Percentiles rank a stretch among this genome's conserved stretches.
Conservation (phyloP, 2,888 invertebrate genomes). For the Diarsia rubi region DNA sequence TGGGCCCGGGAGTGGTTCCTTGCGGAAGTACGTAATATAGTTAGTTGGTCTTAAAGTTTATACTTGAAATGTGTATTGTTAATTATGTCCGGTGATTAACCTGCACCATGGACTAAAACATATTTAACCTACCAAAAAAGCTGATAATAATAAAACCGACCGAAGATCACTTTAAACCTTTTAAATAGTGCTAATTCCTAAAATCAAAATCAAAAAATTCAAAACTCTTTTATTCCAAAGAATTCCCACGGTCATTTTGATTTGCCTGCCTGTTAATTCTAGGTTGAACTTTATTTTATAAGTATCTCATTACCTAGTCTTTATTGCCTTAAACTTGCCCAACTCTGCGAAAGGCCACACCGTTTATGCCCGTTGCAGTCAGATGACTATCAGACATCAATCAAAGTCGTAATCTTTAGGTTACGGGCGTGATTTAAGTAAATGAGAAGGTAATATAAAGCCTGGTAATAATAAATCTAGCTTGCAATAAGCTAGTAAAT, state of each 20-base stretch:
- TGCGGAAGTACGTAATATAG: neutral
- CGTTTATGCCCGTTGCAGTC: constrained; percentile 46
- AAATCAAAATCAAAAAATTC: too few species aligned
- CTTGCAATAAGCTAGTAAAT: neutral
- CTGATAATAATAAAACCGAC: too few species aligned
- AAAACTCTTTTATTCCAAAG: too few species aligned
- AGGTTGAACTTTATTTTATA: constrained; percentile 51
- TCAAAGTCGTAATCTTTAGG: constrained; percentile 46
- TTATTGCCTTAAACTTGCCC: constrained; percentile 47
- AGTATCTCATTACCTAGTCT: constrained; percentile 52
- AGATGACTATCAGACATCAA: constrained; percentile 52
- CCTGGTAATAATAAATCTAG: neutral
- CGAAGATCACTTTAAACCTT: neutral
- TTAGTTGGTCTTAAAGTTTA: neutral
- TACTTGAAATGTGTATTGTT: neutral
- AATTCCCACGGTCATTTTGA: constrained; percentile 41
- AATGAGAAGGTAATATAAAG: constrained; percentile 28
- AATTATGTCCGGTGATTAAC: neutral
- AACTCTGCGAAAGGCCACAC: constrained; percentile 38
- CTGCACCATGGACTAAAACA: neutral
- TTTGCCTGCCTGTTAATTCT: neutral
- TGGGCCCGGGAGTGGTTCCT: neutral
- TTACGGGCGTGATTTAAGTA: constrained; percentile 36
- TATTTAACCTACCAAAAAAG: neutral
- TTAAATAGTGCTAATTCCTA: too few species aligned